Evolutionary conservation across 2,113 vertebrate species (phyloP).

Genomic region (Tragulus kanchil): DNA sequence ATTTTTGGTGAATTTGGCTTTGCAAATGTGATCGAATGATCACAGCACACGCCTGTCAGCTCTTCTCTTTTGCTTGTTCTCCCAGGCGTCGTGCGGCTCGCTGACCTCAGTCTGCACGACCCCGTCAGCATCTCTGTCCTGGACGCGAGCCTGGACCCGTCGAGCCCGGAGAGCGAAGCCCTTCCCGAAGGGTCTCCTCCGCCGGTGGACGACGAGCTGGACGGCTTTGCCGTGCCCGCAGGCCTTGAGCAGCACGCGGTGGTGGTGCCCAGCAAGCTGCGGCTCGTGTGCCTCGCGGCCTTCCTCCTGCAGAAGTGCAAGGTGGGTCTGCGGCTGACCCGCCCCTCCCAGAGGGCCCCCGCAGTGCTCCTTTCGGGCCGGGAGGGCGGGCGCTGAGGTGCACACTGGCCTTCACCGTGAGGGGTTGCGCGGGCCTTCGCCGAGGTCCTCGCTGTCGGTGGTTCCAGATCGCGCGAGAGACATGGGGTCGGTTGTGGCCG

Average conservation of each 20-base stretch:
- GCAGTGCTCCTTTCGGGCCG: not conserved
- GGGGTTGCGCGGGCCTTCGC: accelerated
- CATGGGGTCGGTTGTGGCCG: accelerated
- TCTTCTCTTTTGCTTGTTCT: not conserved
- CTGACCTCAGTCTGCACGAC: conserved; percentile 92
- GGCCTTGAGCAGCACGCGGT: conserved; percentile 92
- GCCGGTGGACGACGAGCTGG: not conserved
- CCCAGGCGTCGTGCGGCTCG: conserved; percentile 92
- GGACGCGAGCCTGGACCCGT: conserved; percentile 77
- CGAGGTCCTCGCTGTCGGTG: not conserved
- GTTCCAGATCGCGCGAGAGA: not conserved
- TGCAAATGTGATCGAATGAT: not conserved
- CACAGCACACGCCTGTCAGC: accelerated
- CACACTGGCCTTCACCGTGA: accelerated
- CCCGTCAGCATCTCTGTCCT: conserved; percentile 91
- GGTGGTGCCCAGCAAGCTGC: conserved; percentile 96
- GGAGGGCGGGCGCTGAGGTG: not conserved
- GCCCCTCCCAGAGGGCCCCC: not conserved
- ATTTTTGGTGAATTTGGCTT: no score
- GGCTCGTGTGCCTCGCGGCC: conserved; percentile 94
- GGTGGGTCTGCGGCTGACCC: conserved; percentile 84
- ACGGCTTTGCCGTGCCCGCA: conserved; percentile 93
- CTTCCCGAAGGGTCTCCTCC: not conserved
- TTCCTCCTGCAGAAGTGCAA: conserved; percentile 95
- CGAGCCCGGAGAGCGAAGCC: accelerated